Base-by-base conservation (phyloP, 1,140 invertebrate species). In the Bilobella aurantiaca region DNA sequence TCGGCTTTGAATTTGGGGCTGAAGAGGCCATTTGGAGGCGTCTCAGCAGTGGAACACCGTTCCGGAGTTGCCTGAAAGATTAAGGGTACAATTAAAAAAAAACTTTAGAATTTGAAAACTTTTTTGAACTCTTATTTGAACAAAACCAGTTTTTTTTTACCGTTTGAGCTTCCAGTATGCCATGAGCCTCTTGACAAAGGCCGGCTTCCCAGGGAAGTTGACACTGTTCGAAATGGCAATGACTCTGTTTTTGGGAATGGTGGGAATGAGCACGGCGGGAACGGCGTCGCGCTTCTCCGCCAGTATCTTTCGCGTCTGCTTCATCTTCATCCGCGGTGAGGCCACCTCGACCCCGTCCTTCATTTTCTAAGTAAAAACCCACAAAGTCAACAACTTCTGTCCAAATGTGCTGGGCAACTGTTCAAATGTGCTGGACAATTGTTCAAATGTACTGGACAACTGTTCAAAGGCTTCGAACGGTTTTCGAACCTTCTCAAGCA, bases 151-250 rank as follows among this genome's bases (percentile, higher is more conserved):
- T n/a, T n/a, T n/a, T n/a, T n/a, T n/a, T n/a, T 61, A 70, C 68
- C 68, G 76, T 76, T 98, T 98, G 1, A 98, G 78, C 1, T 91
- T 96, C 95, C 96, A 98, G 75, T 91, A 93, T 0, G 90, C 88
- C 56, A 93, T 88, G 2, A 97, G 78, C 18, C 91, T 79, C 74
- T 93, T 89, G 67, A 98, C 86, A 74, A 98, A 88, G 69, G 90
- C 86, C 57, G 87, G 88, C 66, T 90, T 90, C 74, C 88, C 87
- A 18, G 85, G 81, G 71, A 90, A 79, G 34, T 78, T 79, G 5
- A 90, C 82, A 69, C 85, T 76, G 21, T 82, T 80, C 1, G 89
- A 86, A 69, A 96, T 94, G 77, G 93, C 90, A 57, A 88, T 85
- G 31, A 93, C 87, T 21, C 87, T 84, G 74, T 94, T 90, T 0